These are phyloP conservation scores for Gorsachius goisagi DNA, from an alignment of 2,113 vertebrate species.

Conservation along the genomic window DNA sequence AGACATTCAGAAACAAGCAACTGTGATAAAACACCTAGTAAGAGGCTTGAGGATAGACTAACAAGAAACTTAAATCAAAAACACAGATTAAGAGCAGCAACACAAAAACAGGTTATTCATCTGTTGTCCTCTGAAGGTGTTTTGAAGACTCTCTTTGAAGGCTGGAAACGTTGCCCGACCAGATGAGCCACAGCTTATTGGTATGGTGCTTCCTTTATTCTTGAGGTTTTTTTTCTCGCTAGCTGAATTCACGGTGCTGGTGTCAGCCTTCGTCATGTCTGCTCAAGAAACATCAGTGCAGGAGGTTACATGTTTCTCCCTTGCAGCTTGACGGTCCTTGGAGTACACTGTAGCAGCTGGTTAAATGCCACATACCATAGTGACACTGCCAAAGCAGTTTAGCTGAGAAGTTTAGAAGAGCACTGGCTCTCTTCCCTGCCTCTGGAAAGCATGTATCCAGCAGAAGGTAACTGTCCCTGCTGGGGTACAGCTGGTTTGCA, in stretches of 20 bases:
- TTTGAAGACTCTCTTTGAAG: neutral
- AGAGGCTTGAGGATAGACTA: neutral
- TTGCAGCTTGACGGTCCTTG: neutral
- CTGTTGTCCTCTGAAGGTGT: neutral
- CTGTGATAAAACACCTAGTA: neutral
- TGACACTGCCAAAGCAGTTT: neutral
- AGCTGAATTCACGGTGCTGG: neutral
- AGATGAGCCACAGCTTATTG: neutral
- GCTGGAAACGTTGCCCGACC: neutral
- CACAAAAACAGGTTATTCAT: neutral
- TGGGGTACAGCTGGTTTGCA: neutral
- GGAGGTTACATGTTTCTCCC: neutral
- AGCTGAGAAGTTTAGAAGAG: neutral
- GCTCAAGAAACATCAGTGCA: neutral
- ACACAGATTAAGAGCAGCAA: neutral
- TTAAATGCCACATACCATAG: neutral
- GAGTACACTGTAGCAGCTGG: neutral
- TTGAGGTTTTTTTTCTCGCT: fast-evolving
- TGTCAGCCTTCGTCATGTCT: neutral
- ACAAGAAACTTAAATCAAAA: neutral
- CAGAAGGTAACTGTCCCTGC: neutral
- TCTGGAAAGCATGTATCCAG: neutral
- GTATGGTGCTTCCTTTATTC: neutral
- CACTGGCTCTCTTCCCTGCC: neutral
- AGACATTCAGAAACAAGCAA: neutral